phyloP scores from a whole-genome alignment of 2,113 vertebrate genomes.

The Triplophysa rosa region DNA sequence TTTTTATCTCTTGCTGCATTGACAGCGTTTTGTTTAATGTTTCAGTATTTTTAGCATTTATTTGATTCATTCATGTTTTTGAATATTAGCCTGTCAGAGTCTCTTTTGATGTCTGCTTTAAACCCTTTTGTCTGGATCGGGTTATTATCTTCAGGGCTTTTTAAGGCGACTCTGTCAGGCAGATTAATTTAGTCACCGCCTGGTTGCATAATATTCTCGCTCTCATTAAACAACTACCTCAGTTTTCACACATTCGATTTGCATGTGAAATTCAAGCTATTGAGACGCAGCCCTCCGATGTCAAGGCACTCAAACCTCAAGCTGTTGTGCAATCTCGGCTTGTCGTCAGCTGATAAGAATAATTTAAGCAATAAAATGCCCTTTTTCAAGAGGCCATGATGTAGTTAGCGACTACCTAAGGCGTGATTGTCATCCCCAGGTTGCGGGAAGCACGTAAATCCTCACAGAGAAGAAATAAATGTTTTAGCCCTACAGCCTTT shows the following conservation, averaged over 20 bases:
- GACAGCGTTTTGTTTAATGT: neutral
- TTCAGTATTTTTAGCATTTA: neutral
- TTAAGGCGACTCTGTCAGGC: conserved; percentile 14
- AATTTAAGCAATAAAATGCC: conserved; percentile 26
- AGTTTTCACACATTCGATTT: conserved; percentile 53
- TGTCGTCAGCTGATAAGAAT: conserved; percentile 27
- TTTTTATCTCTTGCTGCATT: neutral
- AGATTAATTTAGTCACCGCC: conserved; percentile 41
- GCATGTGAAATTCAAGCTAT: conserved; percentile 44
- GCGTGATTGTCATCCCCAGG: neutral
- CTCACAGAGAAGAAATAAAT: neutral
- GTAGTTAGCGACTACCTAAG: neutral
- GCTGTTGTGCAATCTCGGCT: conserved; percentile 33
- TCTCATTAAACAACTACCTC: conserved; percentile 56
- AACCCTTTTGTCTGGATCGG: conserved; percentile 26
- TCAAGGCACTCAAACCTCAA: conserved; percentile 39
- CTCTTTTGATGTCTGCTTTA: conserved; percentile 11
- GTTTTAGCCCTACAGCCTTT: conserved; percentile 16
- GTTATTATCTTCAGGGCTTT: conserved; percentile 3
- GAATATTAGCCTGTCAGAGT: neutral
- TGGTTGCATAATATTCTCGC: conserved; percentile 44
- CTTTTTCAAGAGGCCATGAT: neutral
- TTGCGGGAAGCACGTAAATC: neutral
- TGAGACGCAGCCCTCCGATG: conserved; percentile 41
- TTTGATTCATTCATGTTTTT: neutral